Evolutionary conservation across 2,888 invertebrate genomes (phyloP).

Genomic region (Brenthis ino): DNA sequence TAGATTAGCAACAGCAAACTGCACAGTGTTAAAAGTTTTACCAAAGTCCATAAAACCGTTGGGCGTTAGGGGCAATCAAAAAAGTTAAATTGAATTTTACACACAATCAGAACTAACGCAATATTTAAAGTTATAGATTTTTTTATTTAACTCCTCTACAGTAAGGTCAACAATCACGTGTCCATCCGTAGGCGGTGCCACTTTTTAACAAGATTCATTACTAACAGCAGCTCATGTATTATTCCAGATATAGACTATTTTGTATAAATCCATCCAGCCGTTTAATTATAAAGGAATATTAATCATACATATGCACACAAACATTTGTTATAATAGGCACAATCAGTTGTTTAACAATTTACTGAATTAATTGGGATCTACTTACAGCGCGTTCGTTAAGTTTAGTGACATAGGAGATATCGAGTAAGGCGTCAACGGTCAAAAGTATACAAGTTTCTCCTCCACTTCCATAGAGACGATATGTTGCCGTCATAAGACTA

Average conservation of each 20-base stretch:
- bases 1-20: constrained; percentile 13
- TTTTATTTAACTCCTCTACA: not conserved
- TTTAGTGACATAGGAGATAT: constrained; percentile 87
- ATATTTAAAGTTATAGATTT: not conserved
- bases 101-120: constrained; percentile 7
- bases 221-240: too few relatives aligned
- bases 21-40: constrained; percentile 8
- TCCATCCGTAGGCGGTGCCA: too few relatives aligned
- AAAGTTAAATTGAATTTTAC: constrained; percentile 19
- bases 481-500: constrained; percentile 80
- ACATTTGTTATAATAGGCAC: too few relatives aligned
- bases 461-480: constrained; percentile 85
- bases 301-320: not conserved
- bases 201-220: too few relatives aligned
- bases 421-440: constrained; percentile 88
- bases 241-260: too few relatives aligned
- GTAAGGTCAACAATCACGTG: not conserved
- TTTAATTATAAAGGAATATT: too few relatives aligned
- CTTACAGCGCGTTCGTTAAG: constrained; percentile 82
- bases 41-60: constrained; percentile 5
- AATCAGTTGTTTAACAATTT: too few relatives aligned
- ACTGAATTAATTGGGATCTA: constrained; percentile 24
- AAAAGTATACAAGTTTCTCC: constrained; percentile 91
- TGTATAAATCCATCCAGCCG: too few relatives aligned
- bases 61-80: constrained; percentile 7